Base-by-base conservation (phyloP, 1,140 invertebrate species). In the Hermetia illucens region DNA sequence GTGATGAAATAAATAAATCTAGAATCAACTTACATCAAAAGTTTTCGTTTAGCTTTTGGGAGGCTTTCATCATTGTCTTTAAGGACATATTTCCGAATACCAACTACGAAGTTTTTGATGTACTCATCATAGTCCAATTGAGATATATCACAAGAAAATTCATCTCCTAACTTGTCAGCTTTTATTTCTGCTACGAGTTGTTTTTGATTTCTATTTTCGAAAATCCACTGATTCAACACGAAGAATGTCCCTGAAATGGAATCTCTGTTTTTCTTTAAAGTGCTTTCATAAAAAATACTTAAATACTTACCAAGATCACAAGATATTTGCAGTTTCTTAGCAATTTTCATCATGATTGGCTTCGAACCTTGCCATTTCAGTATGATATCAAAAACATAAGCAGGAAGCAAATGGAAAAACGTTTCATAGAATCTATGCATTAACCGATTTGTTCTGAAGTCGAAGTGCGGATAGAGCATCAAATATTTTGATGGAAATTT, bases 381-480 rank as follows among this genome's bases (percentile, higher is more conserved):
- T 5, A 80, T 53, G 3, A 82, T 46, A 51, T 93, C 89, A 38
- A 84, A 67, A 0, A 89, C 43, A 42, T 82, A 76, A 0, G 85
- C 84, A 1, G 88, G 88, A 17, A 88, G 50, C 47, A 77, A 76
- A 49, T 92, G 86, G 13, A 83, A 69, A 9, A 78, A 57, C 4
- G 76, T 62, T 27, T 81, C 74, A 45, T 74, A 75, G 20, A 89
- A 61, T 9, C 71, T 70, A 49, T 90, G 84, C 32, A 80, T 62
- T 2, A 79, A 51, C 24, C 75, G 65, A 38, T 75, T 85, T 3
- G 76, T 79, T 22, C 79, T 77, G 52, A 86, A 87, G 4, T 69
- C 69, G 51, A 85, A 82, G 34, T 77, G 77, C 3, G 87, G 87
- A 58, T 88, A 90, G 80, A 83, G 84, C 55, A 83, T 74, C n/a